Base-by-base conservation (phyloP, 2,113 vertebrate species). In the Merops nubicus region DNA sequence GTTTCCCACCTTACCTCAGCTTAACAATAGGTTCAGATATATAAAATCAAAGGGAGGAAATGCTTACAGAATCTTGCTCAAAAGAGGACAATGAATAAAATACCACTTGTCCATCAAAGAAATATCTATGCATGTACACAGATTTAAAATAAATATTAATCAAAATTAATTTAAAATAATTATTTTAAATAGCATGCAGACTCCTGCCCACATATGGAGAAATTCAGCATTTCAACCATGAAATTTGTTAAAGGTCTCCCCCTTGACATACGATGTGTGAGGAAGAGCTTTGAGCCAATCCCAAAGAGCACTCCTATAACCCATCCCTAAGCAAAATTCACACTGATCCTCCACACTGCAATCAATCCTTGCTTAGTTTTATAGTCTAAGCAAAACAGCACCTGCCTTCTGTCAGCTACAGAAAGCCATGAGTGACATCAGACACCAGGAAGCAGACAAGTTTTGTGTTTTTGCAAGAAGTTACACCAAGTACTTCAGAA, bases 331-430 rank as follows among this genome's bases (percentile, higher is more conserved):
- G 83, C 76, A 95, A 89, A 92, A 92, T 68, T 86, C 73, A 73
- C 21, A 26, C 68, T 43, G 85, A 53, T 83, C 67, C 40, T 80
- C 93, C 59, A 76, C 45, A 25, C 42, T 84, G 83, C 68, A 89
- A 84, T 94, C 91, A 93, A 59, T 28, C 34, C 76, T 85, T 86
- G 74, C 84, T 95, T 92, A 93, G 59, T 84, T 95, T 67, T 56
- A 31, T 33, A 81, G 54, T 40, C 48, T 5, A 64, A 88, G 54
- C 22, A 65, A 69, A 83, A 72, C 9, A 77, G 36, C 11, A 3
- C 56, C 92, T 93, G 93, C 73, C 73, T 96, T 95, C 68, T 70
- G 50, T 93, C 94, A 96, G 64, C 68, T 70, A 19, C 79, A 87
- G 60, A 91, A 92, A 74, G 83, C 68, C 34, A 36, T 57, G 57